phyloP scores from a whole-genome alignment of 2,888 invertebrate species.

The Hemithea aestivaria region DNA sequence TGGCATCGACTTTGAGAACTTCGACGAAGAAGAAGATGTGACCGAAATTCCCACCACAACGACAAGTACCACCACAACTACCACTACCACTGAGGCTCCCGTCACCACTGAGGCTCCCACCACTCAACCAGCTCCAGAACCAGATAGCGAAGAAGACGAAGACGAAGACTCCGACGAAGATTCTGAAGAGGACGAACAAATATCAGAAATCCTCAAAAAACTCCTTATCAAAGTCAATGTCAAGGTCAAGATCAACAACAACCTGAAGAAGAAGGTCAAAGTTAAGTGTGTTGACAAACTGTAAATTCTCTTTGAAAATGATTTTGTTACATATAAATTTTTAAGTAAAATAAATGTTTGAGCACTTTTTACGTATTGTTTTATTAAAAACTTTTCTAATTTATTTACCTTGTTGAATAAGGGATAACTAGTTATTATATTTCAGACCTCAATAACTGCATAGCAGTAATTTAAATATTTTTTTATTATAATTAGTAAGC shows the following conservation, averaged over 20 bases:
- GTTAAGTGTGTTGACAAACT: constrained; percentile 21
- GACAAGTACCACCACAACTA: constrained; percentile 7
- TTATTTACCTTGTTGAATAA: too few relatives aligned
- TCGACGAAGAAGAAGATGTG: constrained; percentile 39
- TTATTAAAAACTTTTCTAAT: too few relatives aligned
- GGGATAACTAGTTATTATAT: too few relatives aligned
- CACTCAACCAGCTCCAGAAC: constrained; percentile 17
- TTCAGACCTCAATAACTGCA: too few relatives aligned
- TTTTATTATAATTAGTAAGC: too few relatives aligned
- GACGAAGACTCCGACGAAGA: constrained; percentile 20
- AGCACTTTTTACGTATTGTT: neutral
- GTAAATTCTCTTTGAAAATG: neutral
- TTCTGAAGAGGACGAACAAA: constrained; percentile 44
- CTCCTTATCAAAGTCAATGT: constrained; percentile 64
- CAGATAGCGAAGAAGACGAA: constrained; percentile 34
- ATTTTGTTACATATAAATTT: too few relatives aligned
- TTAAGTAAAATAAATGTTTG: neutral
- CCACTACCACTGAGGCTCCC: constrained; percentile 13
- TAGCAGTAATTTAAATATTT: too few relatives aligned
- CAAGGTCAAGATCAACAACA: constrained; percentile 54
- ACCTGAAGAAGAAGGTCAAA: constrained; percentile 36
- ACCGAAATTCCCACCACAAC: constrained; percentile 10
- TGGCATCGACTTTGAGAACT: constrained; percentile 58
- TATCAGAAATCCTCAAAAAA: constrained; percentile 52
- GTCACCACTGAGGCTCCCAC: constrained; percentile 18